Percentiles rank a stretch among this genome's conserved stretches.
Evolutionary conservation across 2,113 vertebrate species (phyloP).

Genomic region (Aspidoscelis tigris): DNA sequence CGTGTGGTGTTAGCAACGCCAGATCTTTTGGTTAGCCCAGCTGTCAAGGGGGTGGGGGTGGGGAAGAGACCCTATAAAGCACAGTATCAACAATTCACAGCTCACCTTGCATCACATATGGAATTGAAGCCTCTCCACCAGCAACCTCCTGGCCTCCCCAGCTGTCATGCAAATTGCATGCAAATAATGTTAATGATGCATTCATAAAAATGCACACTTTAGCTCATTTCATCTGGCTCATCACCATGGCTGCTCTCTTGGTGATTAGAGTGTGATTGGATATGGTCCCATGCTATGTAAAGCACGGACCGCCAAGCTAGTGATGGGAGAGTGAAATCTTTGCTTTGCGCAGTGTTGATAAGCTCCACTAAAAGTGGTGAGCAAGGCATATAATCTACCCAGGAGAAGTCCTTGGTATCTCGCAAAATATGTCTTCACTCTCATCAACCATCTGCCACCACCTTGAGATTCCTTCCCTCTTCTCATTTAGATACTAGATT

Average conservation of each 20-base stretch:
- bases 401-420: background rate
- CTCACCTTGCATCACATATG: conserved; percentile 14
- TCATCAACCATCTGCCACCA: conserved; percentile 6
- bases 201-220: conserved; percentile 29
- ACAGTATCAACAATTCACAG: background rate
- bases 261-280: conserved; percentile 25
- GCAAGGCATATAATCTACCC: conserved; percentile 4
- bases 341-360: conserved; percentile 8
- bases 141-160: conserved; percentile 14
- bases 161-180: conserved; percentile 34
- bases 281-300: background rate
- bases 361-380: background rate
- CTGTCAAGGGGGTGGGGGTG: background rate
- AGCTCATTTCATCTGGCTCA: conserved; percentile 20
- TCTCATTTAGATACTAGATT: conserved; percentile 12
- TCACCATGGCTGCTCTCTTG: background rate
- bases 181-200: conserved; percentile 38
- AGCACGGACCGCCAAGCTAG: background rate
- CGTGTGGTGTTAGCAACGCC: background rate
- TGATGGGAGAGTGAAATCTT: background rate
- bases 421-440: conserved; percentile 32
- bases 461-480: conserved; percentile 35
- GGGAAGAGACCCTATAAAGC: background rate
- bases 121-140: background rate
- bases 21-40: background rate